A percentile compares a stretch with the other conserved stretches of the same genome.
phyloP scores from a whole-genome alignment of 2,888 invertebrate species.

The Masnerella sp. region DNA sequence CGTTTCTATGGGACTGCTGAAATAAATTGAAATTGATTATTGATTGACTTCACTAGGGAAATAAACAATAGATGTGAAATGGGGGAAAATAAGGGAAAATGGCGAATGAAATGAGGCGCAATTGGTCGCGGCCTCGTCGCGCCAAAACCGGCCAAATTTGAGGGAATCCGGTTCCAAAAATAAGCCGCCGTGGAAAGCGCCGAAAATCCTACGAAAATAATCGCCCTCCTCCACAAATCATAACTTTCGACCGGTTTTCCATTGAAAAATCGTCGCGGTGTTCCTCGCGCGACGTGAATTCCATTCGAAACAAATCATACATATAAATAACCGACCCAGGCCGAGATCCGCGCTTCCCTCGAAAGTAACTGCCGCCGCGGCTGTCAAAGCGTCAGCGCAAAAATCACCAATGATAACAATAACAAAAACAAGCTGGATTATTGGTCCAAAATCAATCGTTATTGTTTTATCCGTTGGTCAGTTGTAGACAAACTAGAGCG shows the following conservation, averaged over 20 bases:
- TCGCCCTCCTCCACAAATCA: slow-evolving; percentile 42
- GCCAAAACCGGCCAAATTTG: slow-evolving; percentile 19
- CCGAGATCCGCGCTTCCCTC: slow-evolving; percentile 51
- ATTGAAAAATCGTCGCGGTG: slow-evolving; percentile 51
- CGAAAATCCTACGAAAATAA: slow-evolving; percentile 38
- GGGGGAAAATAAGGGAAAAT: not conserved
- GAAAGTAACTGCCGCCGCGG: slow-evolving; percentile 40
- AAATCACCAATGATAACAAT: slow-evolving; percentile 32
- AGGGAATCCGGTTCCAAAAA: slow-evolving; percentile 31
- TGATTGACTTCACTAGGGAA: too few species aligned
- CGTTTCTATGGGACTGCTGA: slow-evolving; percentile 45
- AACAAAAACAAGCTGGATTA: slow-evolving; percentile 24
- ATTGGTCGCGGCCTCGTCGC: not conserved
- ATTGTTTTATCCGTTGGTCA: too few species aligned
- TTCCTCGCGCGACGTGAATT: slow-evolving; percentile 51
- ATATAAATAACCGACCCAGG: slow-evolving; percentile 59
- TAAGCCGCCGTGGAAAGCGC: slow-evolving; percentile 31
- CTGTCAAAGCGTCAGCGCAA: slow-evolving; percentile 50
- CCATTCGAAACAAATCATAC: slow-evolving; percentile 58
- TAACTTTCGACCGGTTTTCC: slow-evolving; percentile 50
- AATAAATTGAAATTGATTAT: slow-evolving; percentile 39
- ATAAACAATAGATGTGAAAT: too few species aligned
- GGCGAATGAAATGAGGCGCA: not conserved
- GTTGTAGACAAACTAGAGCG: too few species aligned
- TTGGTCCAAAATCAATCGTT: slow-evolving; percentile 2